Percentiles rank a stretch among this genome's conserved stretches.
phyloP scores from a whole-genome alignment of 2,888 invertebrate genomes.

The Boloria selene region DNA sequence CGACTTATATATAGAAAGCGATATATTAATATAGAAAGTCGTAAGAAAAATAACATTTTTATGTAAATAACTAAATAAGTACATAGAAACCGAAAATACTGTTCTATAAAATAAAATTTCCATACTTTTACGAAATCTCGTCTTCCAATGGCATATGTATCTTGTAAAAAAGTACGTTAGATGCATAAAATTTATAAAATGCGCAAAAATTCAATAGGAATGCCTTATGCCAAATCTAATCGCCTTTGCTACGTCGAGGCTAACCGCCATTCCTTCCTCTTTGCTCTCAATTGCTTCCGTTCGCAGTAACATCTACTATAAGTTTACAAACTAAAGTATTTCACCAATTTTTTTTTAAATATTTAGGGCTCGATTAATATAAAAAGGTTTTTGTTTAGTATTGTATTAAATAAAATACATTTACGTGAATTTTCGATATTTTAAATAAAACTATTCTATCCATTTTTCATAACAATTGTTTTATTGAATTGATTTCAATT shows the following conservation, averaged over 20 bases:
- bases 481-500: too few species aligned
- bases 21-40: neutral
- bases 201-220: slow-evolving; percentile 20
- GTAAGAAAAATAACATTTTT: neutral
- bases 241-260: slow-evolving; percentile 19
- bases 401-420: too few species aligned
- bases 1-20: too few species aligned
- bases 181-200: slow-evolving; percentile 20
- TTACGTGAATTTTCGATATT: too few species aligned
- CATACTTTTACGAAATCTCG: slow-evolving; percentile 10
- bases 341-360: neutral
- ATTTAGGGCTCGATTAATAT: too few species aligned
- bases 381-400: too few species aligned
- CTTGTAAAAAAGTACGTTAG: slow-evolving; percentile 10
- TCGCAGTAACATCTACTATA: slow-evolving; percentile 13
- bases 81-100: neutral
- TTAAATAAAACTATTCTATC: too few species aligned
- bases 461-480: too few species aligned
- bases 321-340: slow-evolving; percentile 11
- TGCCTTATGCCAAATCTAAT: slow-evolving; percentile 22
- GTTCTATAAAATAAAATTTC: slow-evolving; percentile 2
- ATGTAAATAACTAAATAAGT: neutral
- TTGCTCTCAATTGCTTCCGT: slow-evolving; percentile 19
- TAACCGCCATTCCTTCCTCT: slow-evolving; percentile 16
- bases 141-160: slow-evolving; percentile 12